A percentile compares a stretch with the other conserved stretches of the same genome.
These are phyloP conservation scores for Colletes gigas DNA, from an alignment of 1,140 invertebrate species.

Conservation along the genomic window DNA sequence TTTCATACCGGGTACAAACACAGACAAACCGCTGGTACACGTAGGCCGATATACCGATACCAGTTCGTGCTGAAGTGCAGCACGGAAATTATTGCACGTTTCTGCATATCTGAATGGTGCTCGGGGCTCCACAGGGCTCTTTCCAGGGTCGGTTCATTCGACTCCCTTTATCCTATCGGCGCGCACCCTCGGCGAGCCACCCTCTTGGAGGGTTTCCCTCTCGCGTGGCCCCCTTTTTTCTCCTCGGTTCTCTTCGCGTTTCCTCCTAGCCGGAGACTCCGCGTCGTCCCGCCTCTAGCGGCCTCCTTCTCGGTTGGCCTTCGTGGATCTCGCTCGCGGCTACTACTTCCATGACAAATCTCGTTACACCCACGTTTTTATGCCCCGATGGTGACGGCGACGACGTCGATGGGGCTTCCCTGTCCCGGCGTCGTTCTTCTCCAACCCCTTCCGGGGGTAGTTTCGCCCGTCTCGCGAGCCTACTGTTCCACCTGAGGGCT, in stretches of 20 bases:
- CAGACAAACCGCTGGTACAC: background rate
- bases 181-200: conserved; percentile 30
- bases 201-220: conserved; percentile 55
- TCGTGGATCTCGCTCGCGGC: conserved; percentile 24
- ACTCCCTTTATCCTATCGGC: conserved; percentile 56
- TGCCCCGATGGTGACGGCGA: conserved; percentile 61
- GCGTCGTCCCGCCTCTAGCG: background rate
- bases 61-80: conserved; percentile 69
- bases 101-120: conserved; percentile 72
- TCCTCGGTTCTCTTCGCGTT: background rate
- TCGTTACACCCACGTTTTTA: conserved; percentile 75
- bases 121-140: conserved; percentile 45
- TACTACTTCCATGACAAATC: conserved; percentile 75
- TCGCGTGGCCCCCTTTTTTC: background rate
- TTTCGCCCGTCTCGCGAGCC: background rate
- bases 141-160: conserved; percentile 23
- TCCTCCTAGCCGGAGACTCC: background rate
- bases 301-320: background rate
- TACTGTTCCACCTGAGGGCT: background rate
- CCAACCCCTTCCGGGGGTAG: background rate
- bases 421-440: conserved; percentile 18
- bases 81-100: conserved; percentile 73
- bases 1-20: too few relatives aligned
- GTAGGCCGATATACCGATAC: conserved; percentile 9
- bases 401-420: conserved; percentile 63